Percentiles rank a stretch among this genome's conserved stretches.
Conservation (phyloP, 1,140 invertebrate genomes). For the Calephelis virginiensis region DNA sequence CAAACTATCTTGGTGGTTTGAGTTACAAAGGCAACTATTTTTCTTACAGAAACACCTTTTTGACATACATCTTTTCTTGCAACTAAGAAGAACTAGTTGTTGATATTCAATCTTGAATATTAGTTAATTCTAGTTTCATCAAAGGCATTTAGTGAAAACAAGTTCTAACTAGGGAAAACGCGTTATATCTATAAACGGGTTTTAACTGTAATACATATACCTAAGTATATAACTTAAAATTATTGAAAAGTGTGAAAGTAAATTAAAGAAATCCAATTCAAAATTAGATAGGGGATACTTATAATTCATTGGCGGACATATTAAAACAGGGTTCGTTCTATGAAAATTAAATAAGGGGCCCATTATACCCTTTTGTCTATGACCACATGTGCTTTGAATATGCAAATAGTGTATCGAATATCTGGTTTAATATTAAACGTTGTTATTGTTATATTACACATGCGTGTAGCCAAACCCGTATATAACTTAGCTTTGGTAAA, state of each 20-base stretch:
- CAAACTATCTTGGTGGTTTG: no score
- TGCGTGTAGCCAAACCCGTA: neutral
- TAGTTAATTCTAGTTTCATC: no score
- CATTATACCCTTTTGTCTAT: slow-evolving; percentile 67
- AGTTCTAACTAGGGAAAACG: no score
- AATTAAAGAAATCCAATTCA: slow-evolving; percentile 41
- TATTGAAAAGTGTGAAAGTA: slow-evolving; percentile 15
- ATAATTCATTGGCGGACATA: slow-evolving; percentile 66
- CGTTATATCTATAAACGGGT: no score
- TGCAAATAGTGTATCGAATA: slow-evolving; percentile 73
- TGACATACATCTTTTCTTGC: no score
- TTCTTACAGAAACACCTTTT: no score
- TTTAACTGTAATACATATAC: no score
- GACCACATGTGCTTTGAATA: slow-evolving; percentile 72
- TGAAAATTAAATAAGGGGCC: slow-evolving; percentile 75
- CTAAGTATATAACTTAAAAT: no score
- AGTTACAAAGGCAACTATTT: no score
- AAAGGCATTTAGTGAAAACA: no score
- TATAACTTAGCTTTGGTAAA: neutral
- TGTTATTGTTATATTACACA: slow-evolving; percentile 1
- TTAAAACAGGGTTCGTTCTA: slow-evolving; percentile 71
- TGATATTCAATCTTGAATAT: no score
- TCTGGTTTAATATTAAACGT: slow-evolving; percentile 23
- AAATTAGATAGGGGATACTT: slow-evolving; percentile 63
- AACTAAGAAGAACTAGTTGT: no score